Base-by-base conservation (phyloP, 2,797 vertebrate genomes). In the Trichosurus vulpecula region DNA sequence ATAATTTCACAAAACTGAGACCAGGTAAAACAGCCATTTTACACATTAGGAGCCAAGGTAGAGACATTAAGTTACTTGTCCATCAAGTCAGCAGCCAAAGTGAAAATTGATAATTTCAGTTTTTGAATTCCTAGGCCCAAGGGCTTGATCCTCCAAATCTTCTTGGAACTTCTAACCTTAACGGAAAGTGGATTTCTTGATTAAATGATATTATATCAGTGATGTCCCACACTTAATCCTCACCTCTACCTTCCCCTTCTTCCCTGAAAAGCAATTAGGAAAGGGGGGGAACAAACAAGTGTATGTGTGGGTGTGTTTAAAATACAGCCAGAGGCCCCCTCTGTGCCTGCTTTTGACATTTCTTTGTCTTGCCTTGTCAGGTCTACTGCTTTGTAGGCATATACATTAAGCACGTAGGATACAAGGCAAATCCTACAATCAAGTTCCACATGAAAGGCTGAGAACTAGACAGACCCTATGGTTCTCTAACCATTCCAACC, bases 341-440 rank as follows among this genome's bases (percentile, higher is more conserved):
- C 91, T 93, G 54, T 91, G 52, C 94, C 54, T 61, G 94, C 54
- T 47, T 96, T 89, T 89, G 61, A 81, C 52, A 95, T n/a, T 6
- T 41, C 58, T 94, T 92, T 87, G 13, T 95, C 96, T 92, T 27
- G 9, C 27, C 41, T 35, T 41, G 13, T 93, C 52, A 41, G 9
- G n/a, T 81, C 54, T 54, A 93, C 35, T 92, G 92, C 93, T 96
- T 94, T 89, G 16, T 14, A 91, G 54, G 74, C 53, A 97, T 95
- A 95, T 90, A 93, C 89, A 94, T 93, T 81, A 96, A 95, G 93
- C n/a, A 54, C 29, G 41, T 25, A 55, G 61, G 55, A 96, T 57
- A 30, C 91, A 95, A 96, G 90, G 54, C 97, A 96, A 94, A 94
- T 92, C 56, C 52, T n/a, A 61, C 16, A 47, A 19, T 30, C 52